phyloP scores from a whole-genome alignment of 2,113 vertebrate species.

The Pelodiscus sinensis region DNA sequence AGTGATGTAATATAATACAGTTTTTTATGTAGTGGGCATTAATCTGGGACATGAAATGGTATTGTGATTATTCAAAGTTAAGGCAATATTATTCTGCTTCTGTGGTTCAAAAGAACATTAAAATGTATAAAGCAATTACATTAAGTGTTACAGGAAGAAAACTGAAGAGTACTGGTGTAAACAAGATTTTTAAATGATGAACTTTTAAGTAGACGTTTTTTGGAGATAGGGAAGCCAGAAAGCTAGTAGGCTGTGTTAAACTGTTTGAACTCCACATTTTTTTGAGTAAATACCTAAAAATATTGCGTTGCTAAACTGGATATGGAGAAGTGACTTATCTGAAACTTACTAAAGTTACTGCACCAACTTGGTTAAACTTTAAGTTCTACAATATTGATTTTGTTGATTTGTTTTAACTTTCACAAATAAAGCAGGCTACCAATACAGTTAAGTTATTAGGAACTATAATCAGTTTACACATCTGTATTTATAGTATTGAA shows the following conservation, averaged over 20 bases:
- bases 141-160: slow-evolving; percentile 65
- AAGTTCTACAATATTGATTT: neutral
- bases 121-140: slow-evolving; percentile 29
- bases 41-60: neutral
- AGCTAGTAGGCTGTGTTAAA: slow-evolving; percentile 72
- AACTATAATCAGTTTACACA: neutral
- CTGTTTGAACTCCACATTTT: slow-evolving; percentile 72
- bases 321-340: neutral
- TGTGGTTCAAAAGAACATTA: neutral
- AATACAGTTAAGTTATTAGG: neutral
- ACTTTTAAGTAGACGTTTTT: slow-evolving; percentile 65
- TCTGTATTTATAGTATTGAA: neutral
- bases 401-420: neutral
- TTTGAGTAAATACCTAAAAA: slow-evolving; percentile 59
- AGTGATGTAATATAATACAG: slow-evolving; percentile 40
- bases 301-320: neutral
- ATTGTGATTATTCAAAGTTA: slow-evolving; percentile 1
- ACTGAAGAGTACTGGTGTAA: slow-evolving; percentile 37
- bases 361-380: neutral
- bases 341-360: neutral
- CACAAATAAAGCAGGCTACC: neutral
- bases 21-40: slow-evolving; percentile 36
- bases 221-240: slow-evolving; percentile 65
- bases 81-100: slow-evolving; percentile 16
- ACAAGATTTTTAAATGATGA: slow-evolving; percentile 68